Base-by-base conservation (phyloP, 2,888 invertebrate genomes). In the Drosophila gaucha region DNA sequence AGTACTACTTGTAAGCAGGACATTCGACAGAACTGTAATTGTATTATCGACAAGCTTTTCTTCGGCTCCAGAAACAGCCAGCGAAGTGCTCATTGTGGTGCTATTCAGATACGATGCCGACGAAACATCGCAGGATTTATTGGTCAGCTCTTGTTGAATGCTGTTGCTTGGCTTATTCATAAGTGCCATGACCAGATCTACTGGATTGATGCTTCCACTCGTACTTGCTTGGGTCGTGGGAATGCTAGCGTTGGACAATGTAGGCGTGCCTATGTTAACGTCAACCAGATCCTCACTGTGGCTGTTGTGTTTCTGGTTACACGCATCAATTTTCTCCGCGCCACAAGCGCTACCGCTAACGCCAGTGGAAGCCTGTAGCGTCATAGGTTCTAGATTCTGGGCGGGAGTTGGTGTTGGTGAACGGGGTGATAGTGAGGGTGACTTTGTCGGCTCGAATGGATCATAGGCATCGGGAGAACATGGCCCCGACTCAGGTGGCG, bases 361-460 rank as follows among this genome's bases (percentile, higher is more conserved):
- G 8, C 22, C 14, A 35, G 39, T n/a, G 22, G 51, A 16, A 12
- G 47, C 10, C 22, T 65, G 35, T 8, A 74, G 49, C 4, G 67
- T 70, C 49, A 76, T 69, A 35, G 74, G 69, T 8, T 90, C 90
- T 18, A 84, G 41, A 5, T 51, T 73, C 35, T 85, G 85, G 2
- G 86, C 71, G 9, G 89, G 89, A 12, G 86, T 88, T 26, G 91
- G 90, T 26, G 90, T 90, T 38, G 91, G 91, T 2, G 92, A 91
- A 2, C 91, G 88, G 1, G 92, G 91, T 3, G 91, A 91, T 16
- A 90, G 70, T 1, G 92, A 92, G 2, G 92, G 91, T 0, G 97
- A 96, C 90, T 96, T 96, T 8, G 97, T 97, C 0, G 97, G 97
- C 91, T 97, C 97, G 91, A 97, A 97, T 1, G 97, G 97, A 94